These are phyloP conservation scores for Mustela lutreola DNA, from an alignment of 2,113 vertebrate species.

Conservation along the genomic window DNA sequence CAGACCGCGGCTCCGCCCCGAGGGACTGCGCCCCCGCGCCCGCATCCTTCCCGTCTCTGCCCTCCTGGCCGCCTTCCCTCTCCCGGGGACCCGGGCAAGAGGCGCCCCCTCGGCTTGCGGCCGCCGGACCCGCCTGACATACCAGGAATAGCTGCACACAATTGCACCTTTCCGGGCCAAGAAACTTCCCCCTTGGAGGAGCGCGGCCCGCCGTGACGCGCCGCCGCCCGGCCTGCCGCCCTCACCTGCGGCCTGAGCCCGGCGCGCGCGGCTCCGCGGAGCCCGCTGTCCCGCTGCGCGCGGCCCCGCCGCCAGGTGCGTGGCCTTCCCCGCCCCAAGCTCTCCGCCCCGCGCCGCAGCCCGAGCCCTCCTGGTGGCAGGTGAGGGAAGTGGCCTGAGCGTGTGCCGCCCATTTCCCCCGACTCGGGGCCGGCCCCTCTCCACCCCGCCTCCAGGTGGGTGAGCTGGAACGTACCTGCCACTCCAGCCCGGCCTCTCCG, in stretches of 20 bases:
- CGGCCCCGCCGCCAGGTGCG: background rate
- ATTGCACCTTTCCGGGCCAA: constrained; percentile 73
- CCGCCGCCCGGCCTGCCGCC: background rate
- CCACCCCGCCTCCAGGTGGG: background rate
- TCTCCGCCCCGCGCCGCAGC: background rate
- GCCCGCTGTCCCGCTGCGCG: accelerated
- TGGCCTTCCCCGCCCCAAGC: background rate
- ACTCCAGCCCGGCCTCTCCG: accelerated
- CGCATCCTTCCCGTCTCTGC: constrained; percentile 19
- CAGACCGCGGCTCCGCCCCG: background rate
- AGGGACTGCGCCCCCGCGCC: background rate
- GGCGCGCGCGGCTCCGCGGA: background rate
- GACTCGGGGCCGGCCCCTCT: background rate
- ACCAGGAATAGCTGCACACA: constrained; percentile 79
- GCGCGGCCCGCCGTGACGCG: background rate
- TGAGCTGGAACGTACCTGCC: background rate
- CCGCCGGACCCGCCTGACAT: constrained; percentile 55
- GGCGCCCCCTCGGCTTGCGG: background rate
- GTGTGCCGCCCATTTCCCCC: background rate
- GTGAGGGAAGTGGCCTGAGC: background rate
- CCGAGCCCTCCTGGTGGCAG: constrained; percentile 67
- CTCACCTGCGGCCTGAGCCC: background rate
- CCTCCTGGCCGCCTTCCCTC: background rate
- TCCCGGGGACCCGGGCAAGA: background rate
- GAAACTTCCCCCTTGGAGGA: constrained; percentile 43